Evolutionary conservation across 2,888 invertebrate genomes (phyloP).

Genomic region (Stenichneumon culpator): DNA sequence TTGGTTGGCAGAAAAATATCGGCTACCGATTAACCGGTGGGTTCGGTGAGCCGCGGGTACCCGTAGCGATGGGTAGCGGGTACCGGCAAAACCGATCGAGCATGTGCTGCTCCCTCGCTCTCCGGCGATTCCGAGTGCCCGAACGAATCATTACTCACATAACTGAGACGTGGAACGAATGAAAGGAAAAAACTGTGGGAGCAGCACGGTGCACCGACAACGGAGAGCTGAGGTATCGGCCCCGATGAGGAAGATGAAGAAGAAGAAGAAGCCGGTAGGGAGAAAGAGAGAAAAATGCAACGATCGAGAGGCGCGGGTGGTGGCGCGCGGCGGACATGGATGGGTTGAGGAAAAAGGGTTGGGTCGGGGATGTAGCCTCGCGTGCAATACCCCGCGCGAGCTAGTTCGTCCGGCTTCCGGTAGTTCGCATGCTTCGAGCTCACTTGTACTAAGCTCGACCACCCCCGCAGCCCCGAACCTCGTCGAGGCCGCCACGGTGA

Average conservation of each 20-base stretch:
- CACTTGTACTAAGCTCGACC: slow-evolving; percentile 78
- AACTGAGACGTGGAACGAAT: slow-evolving; percentile 80
- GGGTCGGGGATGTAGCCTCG: slow-evolving; percentile 63
- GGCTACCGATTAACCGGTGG: slow-evolving; percentile 77
- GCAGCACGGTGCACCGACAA: slow-evolving; percentile 22
- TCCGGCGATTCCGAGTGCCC: slow-evolving; percentile 53
- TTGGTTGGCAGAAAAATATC: slow-evolving; percentile 78
- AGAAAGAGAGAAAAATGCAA: slow-evolving; percentile 45
- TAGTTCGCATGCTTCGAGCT: slow-evolving; percentile 80
- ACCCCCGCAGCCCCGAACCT: slow-evolving; percentile 42
- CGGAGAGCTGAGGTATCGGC: slow-evolving; percentile 37
- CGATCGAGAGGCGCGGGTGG: slow-evolving; percentile 61
- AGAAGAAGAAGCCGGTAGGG: slow-evolving; percentile 54
- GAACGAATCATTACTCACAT: slow-evolving; percentile 77
- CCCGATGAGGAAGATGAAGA: slow-evolving; percentile 51
- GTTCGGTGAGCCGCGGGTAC: slow-evolving; percentile 47
- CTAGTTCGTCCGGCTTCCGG: slow-evolving; percentile 81
- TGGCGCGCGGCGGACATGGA: slow-evolving; percentile 63
- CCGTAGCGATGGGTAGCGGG: slow-evolving; percentile 8
- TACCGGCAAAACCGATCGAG: slow-evolving; percentile 60
- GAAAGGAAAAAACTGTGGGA: slow-evolving; percentile 72
- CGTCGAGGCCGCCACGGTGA: slow-evolving; percentile 54
- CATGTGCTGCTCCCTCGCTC: slow-evolving; percentile 57
- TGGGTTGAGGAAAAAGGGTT: slow-evolving; percentile 42
- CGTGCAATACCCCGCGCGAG: slow-evolving; percentile 71